Conservation (phyloP, 1,140 invertebrate genomes). For the Triops longicaudatus region DNA sequence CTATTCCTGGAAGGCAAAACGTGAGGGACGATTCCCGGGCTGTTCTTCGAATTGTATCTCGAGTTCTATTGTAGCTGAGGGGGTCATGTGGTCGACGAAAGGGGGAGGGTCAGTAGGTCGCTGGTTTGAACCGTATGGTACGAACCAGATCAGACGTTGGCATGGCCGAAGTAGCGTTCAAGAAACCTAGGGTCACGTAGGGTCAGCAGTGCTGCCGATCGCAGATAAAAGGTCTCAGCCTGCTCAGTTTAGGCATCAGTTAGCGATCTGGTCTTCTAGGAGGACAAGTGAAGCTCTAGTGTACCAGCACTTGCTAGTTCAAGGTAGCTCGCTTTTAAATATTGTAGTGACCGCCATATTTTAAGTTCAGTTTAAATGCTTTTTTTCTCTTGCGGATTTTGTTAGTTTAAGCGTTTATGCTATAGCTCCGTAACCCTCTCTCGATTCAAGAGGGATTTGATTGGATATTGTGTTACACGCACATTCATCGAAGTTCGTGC, state of each 20-base stretch:
- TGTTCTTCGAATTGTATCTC: background rate
- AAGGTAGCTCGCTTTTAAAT: background rate
- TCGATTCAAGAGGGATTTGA: background rate
- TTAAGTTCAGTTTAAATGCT: too few species aligned
- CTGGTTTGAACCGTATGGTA: conserved; percentile 6
- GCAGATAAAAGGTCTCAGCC: background rate
- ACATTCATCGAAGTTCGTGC: conserved; percentile 1
- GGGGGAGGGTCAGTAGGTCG: background rate
- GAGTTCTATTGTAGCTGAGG: conserved; percentile 3
- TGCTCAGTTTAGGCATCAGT: background rate
- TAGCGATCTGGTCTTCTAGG: background rate
- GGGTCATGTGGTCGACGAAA: conserved; percentile 3
- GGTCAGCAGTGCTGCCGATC: background rate
- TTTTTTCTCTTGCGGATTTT: too few species aligned
- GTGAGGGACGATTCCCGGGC: background rate
- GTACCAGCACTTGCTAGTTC: background rate
- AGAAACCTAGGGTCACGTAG: conserved; percentile 4
- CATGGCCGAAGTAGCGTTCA: background rate
- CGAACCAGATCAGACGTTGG: background rate
- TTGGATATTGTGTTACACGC: background rate
- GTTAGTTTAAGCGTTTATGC: too few species aligned
- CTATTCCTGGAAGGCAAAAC: conserved; percentile 2
- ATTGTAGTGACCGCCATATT: background rate
- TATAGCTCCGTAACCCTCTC: background rate
- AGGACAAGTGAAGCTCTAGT: background rate